phyloP scores from a whole-genome alignment of 2,797 vertebrate genomes.

The Agapornis canus region DNA sequence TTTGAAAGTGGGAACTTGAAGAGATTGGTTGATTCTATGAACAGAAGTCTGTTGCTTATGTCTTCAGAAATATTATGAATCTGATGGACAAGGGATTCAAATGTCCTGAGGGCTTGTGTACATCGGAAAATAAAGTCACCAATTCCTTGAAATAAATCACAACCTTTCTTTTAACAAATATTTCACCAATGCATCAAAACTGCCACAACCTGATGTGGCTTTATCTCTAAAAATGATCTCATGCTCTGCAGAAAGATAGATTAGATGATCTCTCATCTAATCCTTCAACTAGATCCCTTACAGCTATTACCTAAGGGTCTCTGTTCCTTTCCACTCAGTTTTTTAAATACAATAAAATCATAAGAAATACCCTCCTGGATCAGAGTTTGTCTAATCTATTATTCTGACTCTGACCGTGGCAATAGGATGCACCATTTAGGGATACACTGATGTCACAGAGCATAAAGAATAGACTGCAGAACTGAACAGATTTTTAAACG shows the following conservation, averaged over 20 bases:
- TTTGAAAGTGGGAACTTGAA: slow-evolving; percentile 80
- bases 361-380: not conserved
- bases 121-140: slow-evolving; percentile 82
- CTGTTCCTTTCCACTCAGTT: not conserved
- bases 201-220: not conserved
- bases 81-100: slow-evolving; percentile 86
- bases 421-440: not conserved
- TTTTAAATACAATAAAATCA: not conserved
- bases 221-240: not conserved
- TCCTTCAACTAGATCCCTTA: not conserved
- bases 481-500: not conserved
- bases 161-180: not conserved
- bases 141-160: slow-evolving; percentile 80
- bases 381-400: not conserved
- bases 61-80: slow-evolving; percentile 86
- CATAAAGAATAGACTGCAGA: not conserved
- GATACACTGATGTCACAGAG: not conserved
- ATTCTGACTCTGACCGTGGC: not conserved
- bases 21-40: slow-evolving; percentile 85
- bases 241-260: not conserved
- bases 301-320: not conserved
- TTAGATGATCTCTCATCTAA: not conserved
- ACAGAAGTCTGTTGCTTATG: slow-evolving; percentile 80
- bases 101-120: slow-evolving; percentile 80
- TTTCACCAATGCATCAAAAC: not conserved